Evolutionary conservation across 2,797 vertebrate species (phyloP), one percentile per base, ranked within the genome.

Genomic region (Harpagifer antarcticus): DNA sequence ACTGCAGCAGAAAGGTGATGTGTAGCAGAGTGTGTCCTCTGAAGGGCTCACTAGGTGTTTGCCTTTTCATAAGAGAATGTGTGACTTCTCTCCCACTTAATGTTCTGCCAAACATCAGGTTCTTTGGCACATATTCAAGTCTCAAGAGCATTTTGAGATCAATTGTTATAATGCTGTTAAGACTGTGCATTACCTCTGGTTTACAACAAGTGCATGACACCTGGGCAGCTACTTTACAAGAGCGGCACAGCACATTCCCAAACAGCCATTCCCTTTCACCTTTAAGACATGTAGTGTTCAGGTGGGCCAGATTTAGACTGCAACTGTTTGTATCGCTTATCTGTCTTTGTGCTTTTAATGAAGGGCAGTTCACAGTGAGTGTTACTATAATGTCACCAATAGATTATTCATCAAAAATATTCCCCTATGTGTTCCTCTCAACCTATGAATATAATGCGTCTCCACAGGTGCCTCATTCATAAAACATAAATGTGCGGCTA

Each of bases 401-500:
- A n/a, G 73, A 88, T 85, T 73, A 88, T 83, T 87, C 62, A n/a
- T 79, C 68, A 60, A 82, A 56, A 48, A 79, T 76, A 61, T 64
- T 73, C 27, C 5, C 57, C 31, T 54, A 72, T 48, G 47, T 48
- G 44, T 65, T 60, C 16, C 49, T 57, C 58, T 72, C 59, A 59
- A 72, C 50, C 58, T 68, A 45, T 67, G 52, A 19, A 59, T 37
- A 69, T 43, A 47, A 67, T 76, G 47, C 50, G 49, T 74, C 72
- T 80, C 86, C 33, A 72, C 78, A 84, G 85, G 85, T 78, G 65
- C 59, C 77, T 87, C 66, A 87, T 86, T 71, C 65, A 86, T 87
- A 74, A 90, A 86, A 75, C 54, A 91, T 82, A 49, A 68, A 78
- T 16, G 17, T 58, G 69, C 16, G 12, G 45, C 73, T 65, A 53